A percentile compares a stretch with the other conserved stretches of the same genome.
Conservation (phyloP, 2,797 vertebrate genomes). For the Rhynchotus rufescens region DNA sequence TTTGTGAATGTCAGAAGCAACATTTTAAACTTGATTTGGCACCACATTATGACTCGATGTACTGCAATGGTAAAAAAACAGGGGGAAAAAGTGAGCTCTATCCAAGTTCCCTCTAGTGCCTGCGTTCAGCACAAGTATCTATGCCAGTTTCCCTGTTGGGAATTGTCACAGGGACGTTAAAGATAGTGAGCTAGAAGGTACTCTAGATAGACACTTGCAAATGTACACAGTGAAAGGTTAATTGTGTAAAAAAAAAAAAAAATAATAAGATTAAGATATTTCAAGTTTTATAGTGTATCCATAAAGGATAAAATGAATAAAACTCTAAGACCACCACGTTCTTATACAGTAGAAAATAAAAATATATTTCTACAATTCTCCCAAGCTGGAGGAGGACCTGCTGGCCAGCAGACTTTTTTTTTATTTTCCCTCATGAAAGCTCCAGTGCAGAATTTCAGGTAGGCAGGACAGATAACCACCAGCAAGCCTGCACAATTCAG, state of each 20-base stretch:
- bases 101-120: neutral
- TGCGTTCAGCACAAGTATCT: neutral
- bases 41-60: neutral
- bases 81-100: accelerated
- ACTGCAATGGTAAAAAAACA: neutral
- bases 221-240: neutral
- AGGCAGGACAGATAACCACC: neutral
- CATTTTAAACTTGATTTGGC: neutral
- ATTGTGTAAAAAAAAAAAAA: neutral
- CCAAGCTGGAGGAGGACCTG: accelerated
- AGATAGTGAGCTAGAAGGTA: neutral
- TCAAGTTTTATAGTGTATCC: neutral
- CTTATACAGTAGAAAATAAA: neutral
- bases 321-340: accelerated
- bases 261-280: neutral
- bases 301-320: neutral
- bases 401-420: neutral
- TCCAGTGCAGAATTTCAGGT: accelerated
- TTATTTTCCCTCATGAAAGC: neutral
- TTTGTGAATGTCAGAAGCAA: neutral
- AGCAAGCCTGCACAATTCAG: neutral
- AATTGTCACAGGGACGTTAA: neutral
- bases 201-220: neutral
- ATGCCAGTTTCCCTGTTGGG: neutral
- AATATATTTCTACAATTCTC: neutral